These are phyloP conservation scores for Ceramica pisi DNA, from an alignment of 2,888 invertebrate species.

Conservation along the genomic window DNA sequence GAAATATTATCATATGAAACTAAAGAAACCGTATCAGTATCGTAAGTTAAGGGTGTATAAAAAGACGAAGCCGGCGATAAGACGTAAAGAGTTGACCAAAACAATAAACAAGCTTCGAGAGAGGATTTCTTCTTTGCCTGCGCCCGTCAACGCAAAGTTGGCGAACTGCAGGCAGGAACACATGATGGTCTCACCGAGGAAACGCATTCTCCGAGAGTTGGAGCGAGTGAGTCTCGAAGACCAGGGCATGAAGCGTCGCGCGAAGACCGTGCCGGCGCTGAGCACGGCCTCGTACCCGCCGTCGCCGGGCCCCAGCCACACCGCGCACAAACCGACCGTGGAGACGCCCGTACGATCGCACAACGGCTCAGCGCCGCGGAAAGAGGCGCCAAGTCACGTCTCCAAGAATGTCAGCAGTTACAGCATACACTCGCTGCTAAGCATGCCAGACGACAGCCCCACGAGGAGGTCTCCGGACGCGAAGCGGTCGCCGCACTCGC, in stretches of 20 bases:
- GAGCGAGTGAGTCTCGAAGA: conserved; percentile 94
- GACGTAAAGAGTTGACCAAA: conserved; percentile 80
- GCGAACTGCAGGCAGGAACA: conserved; percentile 88
- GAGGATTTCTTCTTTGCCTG: conserved; percentile 81
- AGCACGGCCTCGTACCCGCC: conserved; percentile 82
- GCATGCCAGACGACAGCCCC: conserved; percentile 90
- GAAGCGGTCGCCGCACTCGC: conserved; percentile 84
- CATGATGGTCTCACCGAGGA: conserved; percentile 94
- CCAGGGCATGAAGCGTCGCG: conserved; percentile 92
- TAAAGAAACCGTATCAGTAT: conserved; percentile 89
- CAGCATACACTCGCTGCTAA: conserved; percentile 96
- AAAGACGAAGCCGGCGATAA: conserved; percentile 82
- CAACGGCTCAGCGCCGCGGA: conserved; percentile 77
- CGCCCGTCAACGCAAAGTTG: conserved; percentile 85
- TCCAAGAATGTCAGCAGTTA: conserved; percentile 93
- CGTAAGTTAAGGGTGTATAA: conserved; percentile 88
- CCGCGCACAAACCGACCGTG: conserved; percentile 67
- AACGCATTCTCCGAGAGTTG: conserved; percentile 95
- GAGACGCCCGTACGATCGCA: conserved; percentile 71
- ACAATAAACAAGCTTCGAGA: conserved; percentile 83
- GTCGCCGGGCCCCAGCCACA: conserved; percentile 75
- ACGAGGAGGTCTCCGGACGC: conserved; percentile 81
- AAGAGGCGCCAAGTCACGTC: conserved; percentile 73
- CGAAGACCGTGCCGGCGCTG: conserved; percentile 86
- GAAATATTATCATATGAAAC: conserved; percentile 88